phyloP scores from a whole-genome alignment of 2,113 vertebrate species.

The Aleadryas rufinucha region DNA sequence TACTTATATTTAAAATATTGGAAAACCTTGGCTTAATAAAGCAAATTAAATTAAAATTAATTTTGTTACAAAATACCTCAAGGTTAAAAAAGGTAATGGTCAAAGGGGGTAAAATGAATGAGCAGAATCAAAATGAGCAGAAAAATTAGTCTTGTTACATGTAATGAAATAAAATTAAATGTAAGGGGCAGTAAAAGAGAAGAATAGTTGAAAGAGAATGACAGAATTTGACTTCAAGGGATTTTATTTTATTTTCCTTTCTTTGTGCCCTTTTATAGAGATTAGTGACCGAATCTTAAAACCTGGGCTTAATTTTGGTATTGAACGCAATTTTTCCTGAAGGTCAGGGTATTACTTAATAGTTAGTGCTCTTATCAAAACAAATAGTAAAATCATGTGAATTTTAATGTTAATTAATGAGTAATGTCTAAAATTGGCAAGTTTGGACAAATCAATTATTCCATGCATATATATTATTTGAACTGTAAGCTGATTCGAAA shows the following conservation, averaged over 20 bases:
- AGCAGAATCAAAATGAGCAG: not conserved
- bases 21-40: not conserved
- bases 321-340: not conserved
- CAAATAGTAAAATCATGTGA: not conserved
- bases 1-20: not conserved
- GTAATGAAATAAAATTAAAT: constrained; percentile 13
- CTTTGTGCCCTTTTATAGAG: not conserved
- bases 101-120: not conserved
- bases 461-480: not conserved
- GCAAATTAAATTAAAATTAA: not conserved
- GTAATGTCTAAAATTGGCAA: not conserved
- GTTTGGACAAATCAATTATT: not conserved
- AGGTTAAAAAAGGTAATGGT: not conserved
- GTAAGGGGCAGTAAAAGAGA: not conserved
- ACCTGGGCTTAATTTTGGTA: not conserved
- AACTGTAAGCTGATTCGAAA: not conserved
- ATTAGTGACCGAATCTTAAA: not conserved
- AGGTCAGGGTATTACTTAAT: not conserved
- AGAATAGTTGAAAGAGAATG: not conserved
- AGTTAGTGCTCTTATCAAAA: not conserved
- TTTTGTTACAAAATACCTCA: not conserved
- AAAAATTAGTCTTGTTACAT: not conserved
- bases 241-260: not conserved
- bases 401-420: not conserved
- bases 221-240: not conserved